phyloP scores from a whole-genome alignment of 2,888 invertebrate species.

The Lepidocyrtoides sp. region DNA sequence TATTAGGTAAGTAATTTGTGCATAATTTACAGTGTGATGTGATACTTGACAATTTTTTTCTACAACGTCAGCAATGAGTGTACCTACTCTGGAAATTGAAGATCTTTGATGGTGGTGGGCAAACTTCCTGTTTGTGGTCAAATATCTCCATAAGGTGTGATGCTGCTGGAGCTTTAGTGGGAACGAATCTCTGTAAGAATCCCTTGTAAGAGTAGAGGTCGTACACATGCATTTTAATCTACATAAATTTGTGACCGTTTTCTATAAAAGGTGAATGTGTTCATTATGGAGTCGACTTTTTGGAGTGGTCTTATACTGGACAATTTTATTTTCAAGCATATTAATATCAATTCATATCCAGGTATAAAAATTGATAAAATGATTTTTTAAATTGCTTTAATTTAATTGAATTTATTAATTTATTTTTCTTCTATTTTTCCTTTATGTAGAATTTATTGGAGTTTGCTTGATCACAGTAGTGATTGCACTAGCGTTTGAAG shows the following conservation, averaged over 20 bases:
- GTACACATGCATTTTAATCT: not conserved
- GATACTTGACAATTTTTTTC: not conserved
- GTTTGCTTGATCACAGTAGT: constrained; percentile 61
- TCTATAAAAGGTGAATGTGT: not conserved
- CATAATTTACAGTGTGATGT: not conserved
- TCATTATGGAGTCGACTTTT: constrained; percentile 68
- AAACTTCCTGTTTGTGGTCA: constrained; percentile 20
- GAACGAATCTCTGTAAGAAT: not conserved
- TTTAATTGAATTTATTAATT: not conserved
- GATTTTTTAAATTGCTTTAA: not conserved
- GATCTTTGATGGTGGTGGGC: not conserved
- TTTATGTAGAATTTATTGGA: constrained; percentile 59
- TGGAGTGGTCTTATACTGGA: constrained; percentile 72
- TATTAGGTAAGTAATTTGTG: not conserved
- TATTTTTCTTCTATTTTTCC: too few relatives aligned
- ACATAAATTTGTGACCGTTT: not conserved
- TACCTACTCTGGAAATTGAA: constrained; percentile 2
- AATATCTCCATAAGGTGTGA: constrained; percentile 12
- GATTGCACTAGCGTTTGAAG: constrained; percentile 68
- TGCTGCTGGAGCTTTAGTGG: not conserved
- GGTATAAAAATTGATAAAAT: constrained; percentile 45
- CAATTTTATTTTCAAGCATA: constrained; percentile 63
- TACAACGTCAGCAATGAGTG: not conserved
- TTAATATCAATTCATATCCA: constrained; percentile 56
- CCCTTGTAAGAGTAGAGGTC: not conserved